These are phyloP conservation scores for Cheirogaleus medius DNA, from an alignment of 2,113 vertebrate genomes.

Conservation along the genomic window DNA sequence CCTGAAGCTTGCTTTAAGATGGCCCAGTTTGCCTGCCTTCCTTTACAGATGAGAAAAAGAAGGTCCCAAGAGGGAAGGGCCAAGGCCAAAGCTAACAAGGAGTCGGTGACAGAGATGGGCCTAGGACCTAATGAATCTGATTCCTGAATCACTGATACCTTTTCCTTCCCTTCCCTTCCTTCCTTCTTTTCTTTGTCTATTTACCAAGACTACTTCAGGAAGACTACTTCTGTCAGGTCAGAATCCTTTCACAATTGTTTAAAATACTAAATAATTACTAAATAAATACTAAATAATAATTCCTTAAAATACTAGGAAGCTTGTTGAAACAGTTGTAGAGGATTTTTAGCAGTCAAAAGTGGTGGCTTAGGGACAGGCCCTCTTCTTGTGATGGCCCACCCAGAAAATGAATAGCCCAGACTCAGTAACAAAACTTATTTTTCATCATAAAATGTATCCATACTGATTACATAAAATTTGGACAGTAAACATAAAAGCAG, in stretches of 20 bases:
- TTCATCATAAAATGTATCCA: background rate
- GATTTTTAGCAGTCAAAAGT: background rate
- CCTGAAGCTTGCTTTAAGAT: background rate
- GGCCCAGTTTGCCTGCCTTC: background rate
- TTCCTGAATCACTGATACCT: background rate
- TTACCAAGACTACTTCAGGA: slow-evolving; percentile 4
- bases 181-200: background rate
- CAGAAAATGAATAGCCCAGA: background rate
- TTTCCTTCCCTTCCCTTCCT: background rate
- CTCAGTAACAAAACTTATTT: slow-evolving; percentile 16
- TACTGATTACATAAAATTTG: background rate
- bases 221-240: background rate
- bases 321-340: background rate
- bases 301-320: background rate
- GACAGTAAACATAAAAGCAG: background rate
- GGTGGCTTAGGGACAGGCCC: background rate
- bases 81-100: background rate
- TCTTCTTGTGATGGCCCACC: background rate
- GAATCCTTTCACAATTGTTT: background rate
- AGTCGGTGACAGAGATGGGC: background rate
- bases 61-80: background rate
- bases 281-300: too few species aligned
- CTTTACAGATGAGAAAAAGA: background rate
- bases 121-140: background rate
- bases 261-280: too few species aligned